These are phyloP conservation scores for Sardinella longiceps DNA, from an alignment of 2,797 vertebrate species.

Conservation along the genomic window DNA sequence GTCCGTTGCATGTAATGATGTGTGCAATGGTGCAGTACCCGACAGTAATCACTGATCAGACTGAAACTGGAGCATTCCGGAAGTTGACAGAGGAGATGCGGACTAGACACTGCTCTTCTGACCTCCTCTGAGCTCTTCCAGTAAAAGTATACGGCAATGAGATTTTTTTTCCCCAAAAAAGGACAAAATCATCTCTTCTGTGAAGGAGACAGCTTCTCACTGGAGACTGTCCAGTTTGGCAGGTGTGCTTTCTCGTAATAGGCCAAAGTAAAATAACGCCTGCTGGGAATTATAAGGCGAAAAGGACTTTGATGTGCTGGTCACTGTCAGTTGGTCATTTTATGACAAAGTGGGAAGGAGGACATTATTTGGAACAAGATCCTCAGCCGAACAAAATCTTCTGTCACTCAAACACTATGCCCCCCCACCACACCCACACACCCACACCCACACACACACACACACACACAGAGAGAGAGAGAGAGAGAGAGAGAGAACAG, in stretches of 20 bases:
- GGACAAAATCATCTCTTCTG: neutral
- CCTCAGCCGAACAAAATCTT: neutral
- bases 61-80: slow-evolving; percentile 70
- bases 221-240: neutral
- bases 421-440: neutral
- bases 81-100: slow-evolving; percentile 64
- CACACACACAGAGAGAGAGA: too few relatives aligned
- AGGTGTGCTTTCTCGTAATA: neutral
- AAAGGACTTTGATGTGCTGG: neutral
- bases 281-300: neutral
- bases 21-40: slow-evolving; percentile 72
- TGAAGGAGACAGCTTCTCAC: neutral
- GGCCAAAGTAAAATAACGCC: neutral
- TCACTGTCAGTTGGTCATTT: neutral
- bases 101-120: slow-evolving; percentile 70
- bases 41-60: slow-evolving; percentile 75
- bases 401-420: neutral
- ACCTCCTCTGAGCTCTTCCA: slow-evolving; percentile 66
- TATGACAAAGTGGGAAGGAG: neutral
- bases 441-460: neutral
- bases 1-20: slow-evolving; percentile 73
- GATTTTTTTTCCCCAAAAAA: neutral
- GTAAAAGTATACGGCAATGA: slow-evolving; percentile 71
- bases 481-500: too few relatives aligned
- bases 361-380: neutral